Base-by-base conservation (phyloP, 2,888 invertebrate genomes). In the Tricholauxania praeusta region DNA sequence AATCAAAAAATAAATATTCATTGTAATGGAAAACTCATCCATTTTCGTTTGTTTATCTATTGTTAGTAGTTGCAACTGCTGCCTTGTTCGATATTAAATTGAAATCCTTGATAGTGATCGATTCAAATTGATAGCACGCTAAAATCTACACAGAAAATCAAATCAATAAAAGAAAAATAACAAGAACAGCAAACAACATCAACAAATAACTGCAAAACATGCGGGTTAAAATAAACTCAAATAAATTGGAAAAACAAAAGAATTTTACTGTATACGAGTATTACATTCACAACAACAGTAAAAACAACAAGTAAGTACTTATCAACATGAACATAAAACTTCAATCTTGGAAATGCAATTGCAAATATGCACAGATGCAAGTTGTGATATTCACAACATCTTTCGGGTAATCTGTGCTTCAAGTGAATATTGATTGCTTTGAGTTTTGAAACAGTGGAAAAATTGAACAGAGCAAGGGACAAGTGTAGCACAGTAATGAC, bases 101-200 rank as follows among this genome's bases (percentile, higher is more conserved):
- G 74, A 77, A 77, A 75, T 75, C 75, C 73, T 76, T 76, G 78
- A 77, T 76, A 71, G 74, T 78, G 78, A 78, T 77, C 78, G 78
- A 78, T 78, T 76, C 77, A 77, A 77, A 78, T 78, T 77, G 78
- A 76, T 77, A 65, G 74, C 75, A 77, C 75, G 74, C 74, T 72
- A 70, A 63, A 69, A 71, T 63, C 12, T 57, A 12, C 6, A 57
- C 28, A 22, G 7, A n/a, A 39, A 39, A 39, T 39, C 39, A 39
- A 39, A 39, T 28, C 19, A 57, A 28, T 6, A 19, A 57, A 12
- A 57, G 10, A 28, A 57, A 22, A 57, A 22, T 15, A 57, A 57
- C 6, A 57, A 57, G 22, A 7, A 57, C 7, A 57, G 28, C 19
- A 12, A 57, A 57, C 14, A 15, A 12, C 22, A 57, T 14, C 57